Conservation (phyloP, 2,797 vertebrate species). For the Dryobates pubescens region DNA sequence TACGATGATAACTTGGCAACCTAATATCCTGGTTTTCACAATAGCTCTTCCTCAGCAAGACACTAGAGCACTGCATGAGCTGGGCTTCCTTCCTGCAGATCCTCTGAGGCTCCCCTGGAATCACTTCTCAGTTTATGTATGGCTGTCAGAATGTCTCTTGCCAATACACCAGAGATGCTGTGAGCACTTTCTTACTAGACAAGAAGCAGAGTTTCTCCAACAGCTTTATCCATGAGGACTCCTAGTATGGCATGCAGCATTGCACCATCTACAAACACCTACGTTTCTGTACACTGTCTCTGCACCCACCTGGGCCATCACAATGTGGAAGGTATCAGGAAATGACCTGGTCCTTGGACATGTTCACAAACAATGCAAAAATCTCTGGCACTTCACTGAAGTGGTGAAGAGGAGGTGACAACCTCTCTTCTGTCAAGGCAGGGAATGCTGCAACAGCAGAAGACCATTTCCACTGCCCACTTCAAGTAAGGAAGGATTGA, state of each 20-base stretch:
- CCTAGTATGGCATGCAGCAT: rapidly evolving
- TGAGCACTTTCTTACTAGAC: rapidly evolving
- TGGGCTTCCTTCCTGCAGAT: background rate
- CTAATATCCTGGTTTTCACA: background rate
- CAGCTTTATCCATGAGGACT: rapidly evolving
- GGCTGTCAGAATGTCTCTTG: rapidly evolving
- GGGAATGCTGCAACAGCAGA: rapidly evolving
- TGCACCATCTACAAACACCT: background rate
- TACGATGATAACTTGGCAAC: background rate
- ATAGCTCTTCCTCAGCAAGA: background rate
- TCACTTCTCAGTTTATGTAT: rapidly evolving
- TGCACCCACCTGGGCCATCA: no score
- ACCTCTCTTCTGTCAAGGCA: no score
- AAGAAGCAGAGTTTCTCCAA: rapidly evolving
- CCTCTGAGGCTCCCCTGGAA: background rate
- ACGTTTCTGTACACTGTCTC: no score
- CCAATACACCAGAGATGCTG: rapidly evolving
- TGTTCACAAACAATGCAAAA: rapidly evolving
- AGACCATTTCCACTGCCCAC: rapidly evolving
- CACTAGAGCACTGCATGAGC: background rate
- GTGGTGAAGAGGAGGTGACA: no score
- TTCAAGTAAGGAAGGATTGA: rapidly evolving
- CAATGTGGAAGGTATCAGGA: rapidly evolving
- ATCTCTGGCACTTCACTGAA: background rate
- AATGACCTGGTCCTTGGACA: rapidly evolving